Evolutionary conservation across 2,113 vertebrate genomes (phyloP).

Genomic region (Loxodonta africana): DNA sequence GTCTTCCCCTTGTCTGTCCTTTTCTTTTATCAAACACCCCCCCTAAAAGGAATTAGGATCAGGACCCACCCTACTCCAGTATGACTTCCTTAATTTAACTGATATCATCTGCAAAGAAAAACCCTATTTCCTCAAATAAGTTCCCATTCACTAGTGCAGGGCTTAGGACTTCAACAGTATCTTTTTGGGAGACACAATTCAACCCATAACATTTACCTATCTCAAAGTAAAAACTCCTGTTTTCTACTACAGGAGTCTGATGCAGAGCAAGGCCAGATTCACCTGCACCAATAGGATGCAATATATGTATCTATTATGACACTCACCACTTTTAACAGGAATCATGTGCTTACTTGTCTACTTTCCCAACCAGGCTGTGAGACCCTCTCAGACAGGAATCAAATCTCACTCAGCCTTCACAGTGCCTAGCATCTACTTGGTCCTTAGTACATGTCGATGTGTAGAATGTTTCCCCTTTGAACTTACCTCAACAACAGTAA

Average conservation of each 20-base stretch:
- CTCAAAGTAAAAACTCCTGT: background rate
- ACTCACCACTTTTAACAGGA: background rate
- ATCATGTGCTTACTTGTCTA: fast-evolving
- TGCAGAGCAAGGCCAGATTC: background rate
- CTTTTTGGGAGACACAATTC: background rate
- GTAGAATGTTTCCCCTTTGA: background rate
- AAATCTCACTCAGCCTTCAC: background rate
- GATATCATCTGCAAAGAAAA: background rate
- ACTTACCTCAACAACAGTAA: background rate
- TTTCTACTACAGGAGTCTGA: background rate
- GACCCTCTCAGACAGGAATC: background rate
- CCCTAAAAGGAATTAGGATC: background rate
- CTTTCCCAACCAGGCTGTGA: background rate
- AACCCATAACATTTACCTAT: background rate
- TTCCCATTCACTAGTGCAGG: background rate
- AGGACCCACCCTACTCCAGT: background rate
- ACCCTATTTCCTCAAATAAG: background rate
- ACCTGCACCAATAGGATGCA: too few species aligned
- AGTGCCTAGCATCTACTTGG: background rate
- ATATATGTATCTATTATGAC: background rate
- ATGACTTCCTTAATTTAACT: background rate
- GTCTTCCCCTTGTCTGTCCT: too few species aligned
- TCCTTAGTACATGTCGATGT: background rate
- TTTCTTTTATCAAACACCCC: background rate
- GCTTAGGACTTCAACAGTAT: background rate